These are phyloP conservation scores for Lichenostomus cassidix DNA, from an alignment of 2,113 vertebrate species.

Conservation along the genomic window DNA sequence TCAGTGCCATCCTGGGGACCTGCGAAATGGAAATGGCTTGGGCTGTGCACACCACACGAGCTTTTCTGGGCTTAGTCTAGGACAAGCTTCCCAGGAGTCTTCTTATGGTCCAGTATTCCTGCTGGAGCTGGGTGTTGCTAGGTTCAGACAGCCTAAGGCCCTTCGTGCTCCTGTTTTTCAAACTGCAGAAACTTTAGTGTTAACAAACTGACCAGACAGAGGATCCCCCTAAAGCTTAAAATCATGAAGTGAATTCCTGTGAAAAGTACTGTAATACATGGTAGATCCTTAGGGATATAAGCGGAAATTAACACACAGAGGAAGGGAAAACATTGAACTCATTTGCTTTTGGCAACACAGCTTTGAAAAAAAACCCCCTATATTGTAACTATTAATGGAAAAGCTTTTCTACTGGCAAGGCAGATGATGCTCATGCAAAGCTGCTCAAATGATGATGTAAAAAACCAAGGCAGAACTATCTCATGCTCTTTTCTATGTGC, in stretches of 20 bases:
- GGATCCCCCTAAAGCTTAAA: background rate
- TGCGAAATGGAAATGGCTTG: background rate
- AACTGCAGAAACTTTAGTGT: background rate
- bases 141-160: background rate
- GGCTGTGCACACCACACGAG: background rate
- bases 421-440: background rate
- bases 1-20: too few species aligned
- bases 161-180: background rate
- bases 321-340: background rate
- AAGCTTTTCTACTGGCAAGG: background rate
- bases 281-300: background rate
- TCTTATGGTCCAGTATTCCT: accelerated
- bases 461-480: background rate
- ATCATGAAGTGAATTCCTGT: background rate
- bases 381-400: background rate
- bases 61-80: background rate
- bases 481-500: background rate
- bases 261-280: background rate
- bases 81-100: background rate
- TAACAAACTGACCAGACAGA: background rate
- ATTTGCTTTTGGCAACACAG: background rate
- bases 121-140: accelerated
- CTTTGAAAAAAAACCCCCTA: accelerated
- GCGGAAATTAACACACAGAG: accelerated
- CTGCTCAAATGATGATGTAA: background rate